Conservation (phyloP, 1,140 invertebrate species). For the Amphibalanus amphitrite region DNA sequence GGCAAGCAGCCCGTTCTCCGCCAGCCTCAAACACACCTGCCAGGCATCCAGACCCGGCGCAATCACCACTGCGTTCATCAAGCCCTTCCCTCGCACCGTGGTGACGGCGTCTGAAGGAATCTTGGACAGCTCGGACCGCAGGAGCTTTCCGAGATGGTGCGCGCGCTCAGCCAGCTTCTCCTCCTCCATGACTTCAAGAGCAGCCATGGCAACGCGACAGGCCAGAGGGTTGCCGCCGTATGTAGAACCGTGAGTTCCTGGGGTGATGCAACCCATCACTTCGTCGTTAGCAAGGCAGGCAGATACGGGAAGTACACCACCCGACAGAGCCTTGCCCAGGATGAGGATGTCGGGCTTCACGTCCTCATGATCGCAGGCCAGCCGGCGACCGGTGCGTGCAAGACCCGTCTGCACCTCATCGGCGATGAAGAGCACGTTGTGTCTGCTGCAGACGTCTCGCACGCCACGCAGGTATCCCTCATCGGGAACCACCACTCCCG, state of each 20-base stretch:
- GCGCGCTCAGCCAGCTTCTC: slow-evolving; percentile 81
- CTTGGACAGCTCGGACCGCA: slow-evolving; percentile 50
- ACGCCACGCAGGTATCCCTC: slow-evolving; percentile 59
- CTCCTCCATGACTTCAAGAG: slow-evolving; percentile 57
- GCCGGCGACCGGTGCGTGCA: slow-evolving; percentile 73
- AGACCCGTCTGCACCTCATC: slow-evolving; percentile 94
- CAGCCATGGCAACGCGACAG: slow-evolving; percentile 56
- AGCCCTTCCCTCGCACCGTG: slow-evolving; percentile 70
- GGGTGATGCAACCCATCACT: slow-evolving; percentile 76
- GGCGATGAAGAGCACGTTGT: slow-evolving; percentile 92
- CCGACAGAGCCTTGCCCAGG: slow-evolving; percentile 89
- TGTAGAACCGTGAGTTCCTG: slow-evolving; percentile 92
- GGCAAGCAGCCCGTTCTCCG: slow-evolving; percentile 75
- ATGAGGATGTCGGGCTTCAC: slow-evolving; percentile 87
- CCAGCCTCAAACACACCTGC: slow-evolving; percentile 57
- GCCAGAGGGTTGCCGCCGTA: slow-evolving; percentile 95
- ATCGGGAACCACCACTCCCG: slow-evolving; percentile 80
- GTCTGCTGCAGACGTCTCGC: slow-evolving; percentile 67
- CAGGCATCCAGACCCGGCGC: slow-evolving; percentile 31
- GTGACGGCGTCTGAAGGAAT: slow-evolving; percentile 54
- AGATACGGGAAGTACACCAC: slow-evolving; percentile 86
- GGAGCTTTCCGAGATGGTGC: slow-evolving; percentile 51
- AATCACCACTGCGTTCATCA: slow-evolving; percentile 91
- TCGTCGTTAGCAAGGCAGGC: slow-evolving; percentile 68
- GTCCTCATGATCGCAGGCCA: slow-evolving; percentile 76